Conservation (phyloP, 2,113 vertebrate genomes). For the Emydocephalus ijimae region DNA sequence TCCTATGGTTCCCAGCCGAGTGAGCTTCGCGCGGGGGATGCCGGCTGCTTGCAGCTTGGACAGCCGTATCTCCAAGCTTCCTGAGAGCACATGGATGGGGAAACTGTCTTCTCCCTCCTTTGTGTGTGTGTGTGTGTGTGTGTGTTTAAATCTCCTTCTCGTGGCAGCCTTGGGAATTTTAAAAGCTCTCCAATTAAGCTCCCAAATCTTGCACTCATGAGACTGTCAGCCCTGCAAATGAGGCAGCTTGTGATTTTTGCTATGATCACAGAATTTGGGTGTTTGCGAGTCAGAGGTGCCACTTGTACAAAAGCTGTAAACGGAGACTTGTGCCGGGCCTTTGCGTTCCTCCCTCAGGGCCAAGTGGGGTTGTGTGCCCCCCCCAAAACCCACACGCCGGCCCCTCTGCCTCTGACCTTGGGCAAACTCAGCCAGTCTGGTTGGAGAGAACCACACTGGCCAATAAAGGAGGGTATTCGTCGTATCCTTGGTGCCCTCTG, state of each 20-base stretch:
- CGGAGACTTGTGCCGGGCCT: background rate
- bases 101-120: background rate
- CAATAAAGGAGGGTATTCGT: background rate
- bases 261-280: background rate
- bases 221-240: background rate
- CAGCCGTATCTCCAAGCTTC: background rate
- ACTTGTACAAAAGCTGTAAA: background rate
- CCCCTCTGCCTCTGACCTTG: background rate
- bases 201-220: background rate
- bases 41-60: background rate
- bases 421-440: background rate
- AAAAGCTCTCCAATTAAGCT: background rate
- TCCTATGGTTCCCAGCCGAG: background rate
- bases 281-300: background rate
- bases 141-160: background rate
- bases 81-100: too few species aligned
- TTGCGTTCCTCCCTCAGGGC: background rate
- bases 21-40: background rate
- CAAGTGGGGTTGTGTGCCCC: background rate
- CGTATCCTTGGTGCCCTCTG: background rate
- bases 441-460: background rate
- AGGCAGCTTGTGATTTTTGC: background rate
- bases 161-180: background rate
- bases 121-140: background rate
- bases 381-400: background rate